Evolutionary conservation across 1,140 invertebrate species (phyloP).

Genomic region (Drosophila saltans): DNA sequence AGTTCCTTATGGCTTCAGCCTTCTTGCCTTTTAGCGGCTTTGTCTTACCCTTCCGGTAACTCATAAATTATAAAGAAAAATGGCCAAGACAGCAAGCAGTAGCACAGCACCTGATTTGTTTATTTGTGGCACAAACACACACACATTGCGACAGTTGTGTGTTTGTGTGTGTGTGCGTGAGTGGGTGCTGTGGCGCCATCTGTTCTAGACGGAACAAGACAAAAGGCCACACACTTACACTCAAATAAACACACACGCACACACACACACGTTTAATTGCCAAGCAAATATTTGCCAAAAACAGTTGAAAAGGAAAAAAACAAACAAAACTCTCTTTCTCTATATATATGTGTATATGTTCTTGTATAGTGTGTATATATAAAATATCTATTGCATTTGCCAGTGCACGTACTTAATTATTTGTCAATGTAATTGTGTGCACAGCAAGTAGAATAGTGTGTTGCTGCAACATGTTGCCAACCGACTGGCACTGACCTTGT

Average conservation of each 20-base stretch:
- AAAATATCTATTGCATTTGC: conserved; percentile 21
- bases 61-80: conserved; percentile 63
- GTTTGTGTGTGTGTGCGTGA: background rate
- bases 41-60: conserved; percentile 31
- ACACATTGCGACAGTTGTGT: conserved; percentile 41
- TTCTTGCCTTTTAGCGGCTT: conserved; percentile 2
- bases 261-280: conserved; percentile 47
- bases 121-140: conserved; percentile 58
- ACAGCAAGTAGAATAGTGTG: conserved; percentile 13
- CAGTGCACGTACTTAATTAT: conserved; percentile 57
- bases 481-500: conserved; percentile 13
- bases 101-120: conserved; percentile 66
- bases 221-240: background rate
- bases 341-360: background rate
- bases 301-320: conserved; percentile 21
- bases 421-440: conserved; percentile 42
- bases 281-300: conserved; percentile 50
- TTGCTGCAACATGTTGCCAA: conserved; percentile 16
- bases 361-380: background rate
- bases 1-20: conserved; percentile 42
- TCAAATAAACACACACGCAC: conserved; percentile 3
- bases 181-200: conserved; percentile 1
- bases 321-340: background rate
- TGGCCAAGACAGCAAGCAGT: conserved; percentile 23
- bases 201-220: conserved; percentile 8